phyloP scores from a whole-genome alignment of 2,888 invertebrate species.

The Eupithecia pulchellata region DNA sequence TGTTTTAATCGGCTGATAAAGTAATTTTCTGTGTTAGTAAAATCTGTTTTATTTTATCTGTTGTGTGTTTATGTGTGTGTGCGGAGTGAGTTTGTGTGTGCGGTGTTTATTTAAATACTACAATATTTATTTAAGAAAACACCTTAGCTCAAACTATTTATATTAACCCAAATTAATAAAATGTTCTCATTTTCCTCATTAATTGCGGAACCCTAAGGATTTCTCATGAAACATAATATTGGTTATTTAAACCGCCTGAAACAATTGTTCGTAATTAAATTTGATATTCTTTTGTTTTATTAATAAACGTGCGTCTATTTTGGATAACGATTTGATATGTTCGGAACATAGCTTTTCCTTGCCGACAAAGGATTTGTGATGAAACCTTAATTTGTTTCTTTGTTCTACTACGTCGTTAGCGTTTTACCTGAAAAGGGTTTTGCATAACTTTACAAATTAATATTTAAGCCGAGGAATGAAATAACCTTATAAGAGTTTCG shows the following conservation, averaged over 20 bases:
- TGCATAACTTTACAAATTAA: no score
- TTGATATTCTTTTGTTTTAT: not conserved
- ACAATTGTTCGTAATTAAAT: conserved; percentile 8
- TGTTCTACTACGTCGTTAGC: no score
- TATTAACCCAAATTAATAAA: not conserved
- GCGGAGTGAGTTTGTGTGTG: no score
- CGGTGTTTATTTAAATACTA: no score
- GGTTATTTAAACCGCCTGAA: conserved; percentile 8
- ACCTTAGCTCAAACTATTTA: not conserved
- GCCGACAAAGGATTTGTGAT: not conserved
- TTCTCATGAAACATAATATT: conserved; percentile 7
- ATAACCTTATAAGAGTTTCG: no score
- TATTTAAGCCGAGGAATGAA: no score
- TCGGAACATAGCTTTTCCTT: not conserved
- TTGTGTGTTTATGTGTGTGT: no score
- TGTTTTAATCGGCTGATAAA: no score
- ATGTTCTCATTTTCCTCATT: not conserved
- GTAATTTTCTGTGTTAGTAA: no score
- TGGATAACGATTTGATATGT: not conserved
- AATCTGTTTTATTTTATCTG: no score
- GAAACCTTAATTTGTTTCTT: not conserved
- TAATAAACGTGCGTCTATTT: not conserved
- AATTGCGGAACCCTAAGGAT: conserved; percentile 11
- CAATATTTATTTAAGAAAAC: no score
- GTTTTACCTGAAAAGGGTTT: no score